phyloP scores from a whole-genome alignment of 1,140 invertebrate species.

The Eubasilissa regina region DNA sequence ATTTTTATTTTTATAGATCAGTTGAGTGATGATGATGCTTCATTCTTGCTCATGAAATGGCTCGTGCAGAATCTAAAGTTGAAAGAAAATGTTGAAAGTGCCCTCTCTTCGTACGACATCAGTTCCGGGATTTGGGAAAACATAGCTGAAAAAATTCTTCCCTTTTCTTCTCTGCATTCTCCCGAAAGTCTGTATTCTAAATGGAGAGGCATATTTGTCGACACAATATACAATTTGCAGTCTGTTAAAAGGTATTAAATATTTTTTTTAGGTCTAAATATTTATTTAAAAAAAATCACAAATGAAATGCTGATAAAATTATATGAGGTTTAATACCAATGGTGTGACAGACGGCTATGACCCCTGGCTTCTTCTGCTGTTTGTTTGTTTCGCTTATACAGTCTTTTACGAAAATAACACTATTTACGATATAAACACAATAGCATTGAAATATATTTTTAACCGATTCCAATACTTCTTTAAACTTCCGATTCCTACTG shows the following conservation, averaged over 20 bases:
- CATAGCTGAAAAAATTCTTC: conserved; percentile 2
- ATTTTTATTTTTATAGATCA: background rate
- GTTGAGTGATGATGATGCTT: conserved; percentile 4
- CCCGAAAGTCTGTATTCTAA: background rate
- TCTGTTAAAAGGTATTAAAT: background rate
- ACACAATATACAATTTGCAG: background rate
- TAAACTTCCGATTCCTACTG: no score
- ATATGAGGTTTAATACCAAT: no score
- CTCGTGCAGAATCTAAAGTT: background rate
- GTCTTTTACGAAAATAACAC: no score
- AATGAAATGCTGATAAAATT: no score
- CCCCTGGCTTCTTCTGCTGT: no score
- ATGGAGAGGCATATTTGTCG: conserved; percentile 3
- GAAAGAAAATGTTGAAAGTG: background rate
- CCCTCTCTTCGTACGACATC: background rate
- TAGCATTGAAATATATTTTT: no score
- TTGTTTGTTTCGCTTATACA: no score
- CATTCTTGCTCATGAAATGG: conserved; percentile 8
- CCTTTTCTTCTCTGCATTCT: background rate
- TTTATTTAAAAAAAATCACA: no score
- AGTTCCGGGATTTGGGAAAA: background rate
- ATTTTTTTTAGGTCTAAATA: background rate
- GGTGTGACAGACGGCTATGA: no score
- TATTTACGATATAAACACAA: no score
- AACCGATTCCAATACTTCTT: no score